phyloP scores from a whole-genome alignment of 2,888 invertebrate species.

The Eledone cirrhosa region DNA sequence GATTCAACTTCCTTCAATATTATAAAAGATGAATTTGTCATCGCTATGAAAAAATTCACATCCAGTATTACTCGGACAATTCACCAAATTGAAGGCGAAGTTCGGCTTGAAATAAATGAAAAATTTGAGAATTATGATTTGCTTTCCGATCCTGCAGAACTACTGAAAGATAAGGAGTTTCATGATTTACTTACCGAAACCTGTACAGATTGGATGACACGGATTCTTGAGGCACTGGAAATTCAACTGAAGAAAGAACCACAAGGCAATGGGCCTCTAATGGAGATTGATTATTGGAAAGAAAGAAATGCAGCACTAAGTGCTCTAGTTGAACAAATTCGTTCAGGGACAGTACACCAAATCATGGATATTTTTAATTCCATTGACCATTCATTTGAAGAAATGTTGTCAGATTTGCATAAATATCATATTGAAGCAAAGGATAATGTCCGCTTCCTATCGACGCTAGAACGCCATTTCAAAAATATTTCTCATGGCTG shows the following conservation, averaged over 20 bases:
- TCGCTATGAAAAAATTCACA: conserved; percentile 70
- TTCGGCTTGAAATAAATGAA: conserved; percentile 68
- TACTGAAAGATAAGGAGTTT: conserved; percentile 57
- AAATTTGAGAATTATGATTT: conserved; percentile 43
- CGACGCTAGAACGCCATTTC: conserved; percentile 79
- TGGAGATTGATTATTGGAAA: conserved; percentile 88
- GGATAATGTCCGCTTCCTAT: conserved; percentile 81
- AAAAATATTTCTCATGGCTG: conserved; percentile 78
- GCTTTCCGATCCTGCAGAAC: conserved; percentile 64
- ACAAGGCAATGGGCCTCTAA: conserved; percentile 80
- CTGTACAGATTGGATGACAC: conserved; percentile 71
- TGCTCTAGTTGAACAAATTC: conserved; percentile 82
- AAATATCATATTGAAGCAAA: conserved; percentile 78
- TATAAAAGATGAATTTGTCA: conserved; percentile 69
- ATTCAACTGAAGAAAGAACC: conserved; percentile 59
- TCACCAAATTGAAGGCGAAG: conserved; percentile 80
- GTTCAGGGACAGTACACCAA: conserved; percentile 75
- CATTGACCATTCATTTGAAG: conserved; percentile 72
- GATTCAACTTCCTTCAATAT: conserved; percentile 44
- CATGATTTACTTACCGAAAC: conserved; percentile 69
- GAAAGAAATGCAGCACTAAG: conserved; percentile 82
- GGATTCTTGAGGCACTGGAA: conserved; percentile 60
- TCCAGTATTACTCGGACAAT: conserved; percentile 74
- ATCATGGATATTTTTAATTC: conserved; percentile 73
- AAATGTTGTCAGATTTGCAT: conserved; percentile 73